Base-by-base conservation (phyloP, 2,888 invertebrate genomes). In the Amaurobius ferox region DNA sequence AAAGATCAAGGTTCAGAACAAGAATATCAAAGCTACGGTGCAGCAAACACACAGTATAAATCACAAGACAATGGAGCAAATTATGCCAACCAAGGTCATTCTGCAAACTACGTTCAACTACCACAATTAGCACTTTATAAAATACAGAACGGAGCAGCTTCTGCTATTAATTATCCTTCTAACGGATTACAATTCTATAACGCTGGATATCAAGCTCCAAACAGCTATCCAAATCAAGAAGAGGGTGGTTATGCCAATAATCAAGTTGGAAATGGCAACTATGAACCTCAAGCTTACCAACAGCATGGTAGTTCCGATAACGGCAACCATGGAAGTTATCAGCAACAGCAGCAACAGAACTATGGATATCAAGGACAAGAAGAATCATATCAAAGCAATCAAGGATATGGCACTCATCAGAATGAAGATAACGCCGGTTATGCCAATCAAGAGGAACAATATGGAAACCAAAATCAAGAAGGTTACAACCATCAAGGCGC, bases 91-190 rank as follows among this genome's bases (percentile, higher is more conserved):
- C 77, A 78, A 39, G 67, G 30, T 0, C 70, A 29, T 61, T 76
- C 70, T 32, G 5, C 64, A 6, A 62, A 61, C n/a, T 83, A 66
- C 44, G 70, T 11, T 11, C 70, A 76, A 30, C 16, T 62, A 13
- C 77, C 83, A 0, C 62, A 71, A n/a, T 7, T 77, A 11, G 35
- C 77, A 13, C 9, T 77, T 13, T 85, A 67, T 32, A 64, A 77
- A n/a, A 3, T 77, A 26, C 72, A 71, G 6, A 85, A 85, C 40
- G 83, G 77, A 29, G 72, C 48, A 23, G 71, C 66, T 3, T 48
- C 77, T 1, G 32, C 77, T 1, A 13, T 77, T 26, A 64, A 32
- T 16, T 66, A 77, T 32, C 70, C 74, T 19, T 71, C 64, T 32
- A 29, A 28, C 29, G 66, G 19, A 0, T 19, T 66, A 23, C 66